Percentiles rank a stretch among this genome's conserved stretches.
Evolutionary conservation across 2,888 invertebrate species (phyloP).

Genomic region (Aproaerema taeniolella): DNA sequence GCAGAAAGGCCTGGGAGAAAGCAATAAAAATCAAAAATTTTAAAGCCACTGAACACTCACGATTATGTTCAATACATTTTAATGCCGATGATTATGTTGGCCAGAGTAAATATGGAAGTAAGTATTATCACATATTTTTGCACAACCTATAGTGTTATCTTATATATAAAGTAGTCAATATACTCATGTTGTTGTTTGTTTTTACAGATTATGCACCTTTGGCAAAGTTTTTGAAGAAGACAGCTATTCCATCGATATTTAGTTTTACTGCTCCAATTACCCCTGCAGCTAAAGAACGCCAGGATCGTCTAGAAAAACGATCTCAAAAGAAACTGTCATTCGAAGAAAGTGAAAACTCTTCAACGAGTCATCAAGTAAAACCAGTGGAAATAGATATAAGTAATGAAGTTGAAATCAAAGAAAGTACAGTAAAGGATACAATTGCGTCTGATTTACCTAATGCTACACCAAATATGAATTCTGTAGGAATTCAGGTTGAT

Average conservation of each 20-base stretch:
- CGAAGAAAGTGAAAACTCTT: background rate
- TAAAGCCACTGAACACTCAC: too few species aligned
- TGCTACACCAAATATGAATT: background rate
- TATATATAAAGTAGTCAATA: too few species aligned
- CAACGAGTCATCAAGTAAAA: background rate
- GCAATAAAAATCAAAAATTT: too few species aligned
- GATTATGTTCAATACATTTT: too few species aligned
- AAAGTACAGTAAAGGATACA: background rate
- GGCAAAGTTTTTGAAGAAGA: background rate
- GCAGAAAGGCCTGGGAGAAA: too few species aligned
- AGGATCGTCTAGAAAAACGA: background rate
- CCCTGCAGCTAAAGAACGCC: background rate
- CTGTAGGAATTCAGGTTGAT: conserved; percentile 1
- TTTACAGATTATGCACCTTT: background rate
- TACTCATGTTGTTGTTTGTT: background rate
- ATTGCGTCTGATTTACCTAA: background rate
- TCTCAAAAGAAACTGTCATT: background rate
- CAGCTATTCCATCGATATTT: background rate
- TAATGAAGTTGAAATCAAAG: too few species aligned
- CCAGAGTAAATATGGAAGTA: too few species aligned
- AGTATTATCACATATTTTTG: too few species aligned
- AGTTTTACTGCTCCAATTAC: background rate
- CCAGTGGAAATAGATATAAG: background rate
- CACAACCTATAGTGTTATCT: background rate
- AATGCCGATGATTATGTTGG: too few species aligned